A percentile compares a stretch with the other conserved stretches of the same genome.
phyloP scores from a whole-genome alignment of 2,888 invertebrate species.

The Hermaeophaga mercurialis region DNA sequence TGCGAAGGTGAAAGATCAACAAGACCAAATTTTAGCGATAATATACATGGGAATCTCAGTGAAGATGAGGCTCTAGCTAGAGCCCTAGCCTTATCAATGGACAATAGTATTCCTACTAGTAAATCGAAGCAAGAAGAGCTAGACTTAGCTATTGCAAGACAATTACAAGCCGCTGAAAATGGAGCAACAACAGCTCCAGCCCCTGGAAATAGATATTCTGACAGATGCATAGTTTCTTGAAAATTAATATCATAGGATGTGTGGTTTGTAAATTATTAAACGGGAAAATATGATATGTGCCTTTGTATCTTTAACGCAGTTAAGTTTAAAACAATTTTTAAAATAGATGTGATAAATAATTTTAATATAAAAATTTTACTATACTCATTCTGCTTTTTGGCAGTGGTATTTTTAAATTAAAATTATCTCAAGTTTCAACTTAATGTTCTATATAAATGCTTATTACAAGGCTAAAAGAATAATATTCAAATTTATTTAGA shows the following conservation, averaged over 20 bases:
- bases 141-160: conserved; percentile 61
- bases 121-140: conserved; percentile 52
- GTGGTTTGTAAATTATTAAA: too few species aligned
- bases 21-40: conserved; percentile 41
- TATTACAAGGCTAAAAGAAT: too few species aligned
- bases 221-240: conserved; percentile 59
- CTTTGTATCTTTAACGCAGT: too few species aligned
- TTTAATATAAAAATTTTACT: too few species aligned
- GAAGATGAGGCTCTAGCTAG: conserved; percentile 92
- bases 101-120: conserved; percentile 57
- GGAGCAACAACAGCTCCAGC: conserved; percentile 41
- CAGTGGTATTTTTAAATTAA: too few species aligned
- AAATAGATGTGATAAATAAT: too few species aligned
- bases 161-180: conserved; percentile 54
- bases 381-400: too few species aligned
- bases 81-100: conserved; percentile 79
- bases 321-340: too few species aligned
- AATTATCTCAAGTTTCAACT: too few species aligned
- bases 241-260: neutral
- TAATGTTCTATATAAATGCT: too few species aligned
- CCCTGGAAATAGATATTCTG: conserved; percentile 45
- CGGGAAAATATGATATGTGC: too few species aligned
- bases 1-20: conserved; percentile 57
- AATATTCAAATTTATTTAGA: too few species aligned
- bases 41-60: conserved; percentile 72